phyloP scores from a whole-genome alignment of 1,140 invertebrate genomes.

The Holcopasites calliopsidis region DNA sequence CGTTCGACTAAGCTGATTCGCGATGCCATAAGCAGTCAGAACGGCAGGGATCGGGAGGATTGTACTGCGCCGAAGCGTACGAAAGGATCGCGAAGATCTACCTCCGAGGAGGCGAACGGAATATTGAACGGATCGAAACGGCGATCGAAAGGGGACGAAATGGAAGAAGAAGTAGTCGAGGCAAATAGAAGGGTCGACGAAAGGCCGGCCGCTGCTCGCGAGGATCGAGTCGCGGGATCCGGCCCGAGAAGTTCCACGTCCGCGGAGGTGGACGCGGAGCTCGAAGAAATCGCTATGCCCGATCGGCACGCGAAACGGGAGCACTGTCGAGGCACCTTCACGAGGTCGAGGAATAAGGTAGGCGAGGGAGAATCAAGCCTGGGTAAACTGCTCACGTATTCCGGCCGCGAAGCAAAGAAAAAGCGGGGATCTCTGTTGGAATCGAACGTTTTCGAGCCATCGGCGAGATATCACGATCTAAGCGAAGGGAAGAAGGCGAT shows the following conservation, averaged over 20 bases:
- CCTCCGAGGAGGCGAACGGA: neutral
- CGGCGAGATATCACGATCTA: neutral
- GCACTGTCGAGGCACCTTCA: constrained; percentile 19
- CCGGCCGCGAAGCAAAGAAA: neutral
- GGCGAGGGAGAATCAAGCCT: neutral
- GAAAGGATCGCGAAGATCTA: neutral
- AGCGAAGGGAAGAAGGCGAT: neutral
- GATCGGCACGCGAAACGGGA: constrained; percentile 34
- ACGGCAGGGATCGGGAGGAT: neutral
- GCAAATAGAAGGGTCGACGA: neutral
- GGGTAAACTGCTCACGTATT: constrained; percentile 20
- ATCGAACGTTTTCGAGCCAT: constrained; percentile 15
- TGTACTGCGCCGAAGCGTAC: neutral
- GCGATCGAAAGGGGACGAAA: neutral
- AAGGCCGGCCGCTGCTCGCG: neutral
- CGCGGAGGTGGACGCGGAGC: constrained; percentile 35
- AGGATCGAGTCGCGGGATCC: neutral
- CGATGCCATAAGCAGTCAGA: constrained; percentile 34
- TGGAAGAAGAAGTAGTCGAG: neutral
- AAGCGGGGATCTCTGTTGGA: constrained; percentile 23
- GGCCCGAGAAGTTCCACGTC: constrained; percentile 24
- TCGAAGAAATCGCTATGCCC: constrained; percentile 45
- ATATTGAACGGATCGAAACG: neutral
- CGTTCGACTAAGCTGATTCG: constrained; percentile 46
- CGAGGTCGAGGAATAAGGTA: constrained; percentile 12